These are phyloP conservation scores for Hylomyscus alleni DNA, from an alignment of 2,797 vertebrate genomes.

Conservation along the genomic window DNA sequence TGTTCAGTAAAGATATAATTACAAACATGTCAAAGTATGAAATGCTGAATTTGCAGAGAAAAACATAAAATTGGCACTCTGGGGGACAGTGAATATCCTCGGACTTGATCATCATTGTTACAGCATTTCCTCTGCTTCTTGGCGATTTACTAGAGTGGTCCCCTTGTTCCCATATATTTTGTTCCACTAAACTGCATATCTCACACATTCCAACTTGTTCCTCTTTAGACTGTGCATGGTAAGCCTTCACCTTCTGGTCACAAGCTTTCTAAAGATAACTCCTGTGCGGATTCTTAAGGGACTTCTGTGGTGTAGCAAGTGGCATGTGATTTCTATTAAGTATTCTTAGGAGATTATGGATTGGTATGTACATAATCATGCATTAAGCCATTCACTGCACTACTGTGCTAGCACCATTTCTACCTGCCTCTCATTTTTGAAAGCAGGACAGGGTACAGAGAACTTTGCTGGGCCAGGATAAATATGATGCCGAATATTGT, in stretches of 20 bases:
- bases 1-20: conserved; percentile 65
- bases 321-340: conserved; percentile 61
- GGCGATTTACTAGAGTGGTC: conserved; percentile 60
- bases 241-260: conserved; percentile 42
- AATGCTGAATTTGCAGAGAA: conserved; percentile 56
- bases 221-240: background rate
- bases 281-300: background rate
- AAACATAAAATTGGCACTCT: conserved; percentile 54
- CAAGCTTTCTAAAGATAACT: conserved; percentile 39
- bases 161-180: conserved; percentile 46
- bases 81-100: conserved; percentile 55
- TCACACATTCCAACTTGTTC: conserved; percentile 24
- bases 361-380: conserved; percentile 4
- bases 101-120: conserved; percentile 62
- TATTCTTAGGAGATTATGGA: conserved; percentile 4
- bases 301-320: background rate
- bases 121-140: conserved; percentile 62
- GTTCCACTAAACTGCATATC: background rate
- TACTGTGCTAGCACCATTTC: background rate
- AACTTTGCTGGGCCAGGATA: background rate
- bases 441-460: background rate
- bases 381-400: conserved; percentile 28
- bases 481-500: background rate
- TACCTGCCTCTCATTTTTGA: background rate
- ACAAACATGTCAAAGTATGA: conserved; percentile 61